Evolutionary conservation across 2,797 vertebrate genomes (phyloP), one percentile per base, ranked within the genome.

Genomic region (Perdix hodgsoniae): DNA sequence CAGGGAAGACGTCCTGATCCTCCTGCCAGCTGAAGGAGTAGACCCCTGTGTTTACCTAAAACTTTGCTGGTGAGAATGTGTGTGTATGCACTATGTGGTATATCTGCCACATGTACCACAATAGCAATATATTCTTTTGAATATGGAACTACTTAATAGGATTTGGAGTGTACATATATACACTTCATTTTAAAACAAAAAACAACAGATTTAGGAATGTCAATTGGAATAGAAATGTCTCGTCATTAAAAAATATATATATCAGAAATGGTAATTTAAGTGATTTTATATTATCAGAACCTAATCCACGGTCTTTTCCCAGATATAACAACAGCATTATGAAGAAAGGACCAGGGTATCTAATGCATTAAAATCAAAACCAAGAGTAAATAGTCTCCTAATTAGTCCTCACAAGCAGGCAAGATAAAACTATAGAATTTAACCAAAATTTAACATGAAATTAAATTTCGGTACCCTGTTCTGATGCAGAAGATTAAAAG

Each of bases 271-370:
- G 54, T 78, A 67, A 56, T 4, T n/a, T 7, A 54, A 92, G 72
- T 54, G 0, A 63, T 59, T 63, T 86, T 90, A 10, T 37, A 50
- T 22, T 49, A 61, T 0, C 0, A 57, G 22, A 5, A 5, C 5
- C 17, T 57, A 67, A 49, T 14, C 33, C 45, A 24, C 74, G 24
- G 27, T 84, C 22, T 39, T 19, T 84, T 71, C 18, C 9, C 37
- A 60, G 76, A 80, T n/a, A 26, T 19, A 64, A 73, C 8, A 64
- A 73, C 8, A 82, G 24, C 49, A 54, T 27, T 50, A 61, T 33
- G 14, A 91, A 59, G 57, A 65, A 83, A 77, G 42, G 5, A 61
- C 5, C 13, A n/a, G 39, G 14, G 12, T 21, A 83, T 7, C 14
- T 54, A 88, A 74, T 9, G 22, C 12, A 40, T 33, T 77, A 74